Conservation (phyloP, 1,140 invertebrate species). For the Drosophila azteca region DNA sequence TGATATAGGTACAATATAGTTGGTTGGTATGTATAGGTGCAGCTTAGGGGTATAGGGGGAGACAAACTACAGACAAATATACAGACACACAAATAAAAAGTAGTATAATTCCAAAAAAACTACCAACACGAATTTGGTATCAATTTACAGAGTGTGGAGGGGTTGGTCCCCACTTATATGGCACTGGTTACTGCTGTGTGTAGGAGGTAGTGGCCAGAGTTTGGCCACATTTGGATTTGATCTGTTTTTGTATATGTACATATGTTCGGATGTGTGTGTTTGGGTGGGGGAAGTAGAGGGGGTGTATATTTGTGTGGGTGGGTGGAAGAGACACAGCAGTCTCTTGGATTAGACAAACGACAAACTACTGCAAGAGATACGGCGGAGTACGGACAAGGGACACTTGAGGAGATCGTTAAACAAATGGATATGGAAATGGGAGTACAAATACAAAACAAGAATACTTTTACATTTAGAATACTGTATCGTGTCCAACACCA, state of each 20-base stretch:
- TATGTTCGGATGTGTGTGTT: constrained; percentile 9
- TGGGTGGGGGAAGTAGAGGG: constrained; percentile 38
- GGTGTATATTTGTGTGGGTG: constrained; percentile 29
- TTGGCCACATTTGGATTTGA: constrained; percentile 48
- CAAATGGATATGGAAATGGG: constrained; percentile 46
- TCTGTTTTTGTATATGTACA: constrained; percentile 42
- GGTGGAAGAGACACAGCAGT: constrained; percentile 33
- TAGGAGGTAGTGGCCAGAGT: constrained; percentile 13
- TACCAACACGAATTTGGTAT: constrained; percentile 55
- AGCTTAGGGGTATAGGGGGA: constrained; percentile 42
- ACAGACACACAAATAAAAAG: constrained; percentile 45
- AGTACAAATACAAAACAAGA: constrained; percentile 35
- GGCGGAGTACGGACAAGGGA: constrained; percentile 32
- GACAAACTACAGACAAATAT: constrained; percentile 7
- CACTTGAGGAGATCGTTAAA: constrained; percentile 22
- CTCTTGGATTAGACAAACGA: constrained; percentile 58
- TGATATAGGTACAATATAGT: constrained; percentile 1
- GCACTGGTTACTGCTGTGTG: constrained; percentile 32
- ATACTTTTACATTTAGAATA: constrained; percentile 42
- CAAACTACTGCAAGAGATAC: constrained; percentile 53
- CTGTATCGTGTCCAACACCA: constrained; percentile 69
- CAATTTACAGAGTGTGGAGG: constrained; percentile 53
- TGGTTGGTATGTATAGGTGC: constrained; percentile 41
- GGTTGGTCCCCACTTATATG: background rate
- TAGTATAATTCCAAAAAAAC: constrained; percentile 36